A percentile compares a stretch with the other conserved stretches of the same genome.
phyloP scores from a whole-genome alignment of 2,113 vertebrate genomes.

The Equus przewalskii region DNA sequence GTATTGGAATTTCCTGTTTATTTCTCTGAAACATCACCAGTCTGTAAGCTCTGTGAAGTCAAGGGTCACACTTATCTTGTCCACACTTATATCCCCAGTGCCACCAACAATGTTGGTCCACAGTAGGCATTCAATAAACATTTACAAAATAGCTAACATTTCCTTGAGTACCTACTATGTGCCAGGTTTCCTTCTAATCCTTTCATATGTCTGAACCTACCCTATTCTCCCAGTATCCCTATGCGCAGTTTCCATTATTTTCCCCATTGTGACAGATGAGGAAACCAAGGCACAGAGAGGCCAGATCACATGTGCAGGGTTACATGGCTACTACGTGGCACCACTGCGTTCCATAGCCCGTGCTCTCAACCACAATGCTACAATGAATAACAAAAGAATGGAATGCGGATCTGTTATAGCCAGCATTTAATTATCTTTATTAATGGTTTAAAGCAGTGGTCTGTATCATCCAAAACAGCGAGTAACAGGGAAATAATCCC shows the following conservation, averaged over 20 bases:
- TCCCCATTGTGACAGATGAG: too few species aligned
- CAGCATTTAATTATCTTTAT: slow-evolving; percentile 50
- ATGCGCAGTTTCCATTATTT: background rate
- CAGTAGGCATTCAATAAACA: background rate
- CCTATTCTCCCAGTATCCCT: background rate
- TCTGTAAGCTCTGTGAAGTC: background rate
- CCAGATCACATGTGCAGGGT: background rate
- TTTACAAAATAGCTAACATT: background rate
- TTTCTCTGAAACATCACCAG: background rate
- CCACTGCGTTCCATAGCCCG: background rate
- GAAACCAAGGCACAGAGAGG: background rate
- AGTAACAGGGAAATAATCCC: slow-evolving; percentile 40
- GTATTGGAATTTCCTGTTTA: background rate
- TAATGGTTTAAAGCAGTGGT: slow-evolving; percentile 4
- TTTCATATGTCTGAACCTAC: background rate
- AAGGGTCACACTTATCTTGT: background rate
- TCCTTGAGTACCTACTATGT: background rate
- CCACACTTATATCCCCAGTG: background rate
- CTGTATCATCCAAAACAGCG: background rate
- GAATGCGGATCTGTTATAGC: background rate
- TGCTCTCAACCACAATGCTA: background rate
- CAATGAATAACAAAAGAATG: background rate
- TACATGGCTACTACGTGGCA: background rate
- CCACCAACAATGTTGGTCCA: background rate
- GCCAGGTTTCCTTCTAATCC: background rate